Evolutionary conservation across 2,888 invertebrate genomes (phyloP).

Genomic region (Sialis lutaria): DNA sequence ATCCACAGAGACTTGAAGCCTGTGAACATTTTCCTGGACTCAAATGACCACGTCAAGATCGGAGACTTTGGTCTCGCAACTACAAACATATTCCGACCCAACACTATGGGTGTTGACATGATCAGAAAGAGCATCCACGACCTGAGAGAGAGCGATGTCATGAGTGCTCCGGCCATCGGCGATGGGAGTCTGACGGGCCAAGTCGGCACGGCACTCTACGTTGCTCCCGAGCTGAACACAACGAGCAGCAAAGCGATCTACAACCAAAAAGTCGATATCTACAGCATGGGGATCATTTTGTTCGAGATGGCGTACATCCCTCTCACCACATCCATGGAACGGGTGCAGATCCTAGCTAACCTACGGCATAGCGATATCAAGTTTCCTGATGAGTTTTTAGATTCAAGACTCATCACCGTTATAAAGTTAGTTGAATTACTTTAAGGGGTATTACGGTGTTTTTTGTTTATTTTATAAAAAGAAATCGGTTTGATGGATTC

Average conservation of each 20-base stretch:
- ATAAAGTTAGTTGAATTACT: constrained; percentile 5
- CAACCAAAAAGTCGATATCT: constrained; percentile 68
- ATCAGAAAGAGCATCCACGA: constrained; percentile 15
- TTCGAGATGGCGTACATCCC: constrained; percentile 91
- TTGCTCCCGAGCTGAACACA: constrained; percentile 78
- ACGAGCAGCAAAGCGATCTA: constrained; percentile 53
- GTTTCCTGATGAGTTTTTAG: constrained; percentile 48
- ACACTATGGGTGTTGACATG: constrained; percentile 13
- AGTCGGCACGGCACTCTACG: constrained; percentile 89
- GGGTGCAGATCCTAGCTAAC: constrained; percentile 57
- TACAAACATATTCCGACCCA: constrained; percentile 35
- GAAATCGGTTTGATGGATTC: too few relatives aligned
- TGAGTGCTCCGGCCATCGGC: constrained; percentile 9
- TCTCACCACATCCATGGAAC: constrained; percentile 75
- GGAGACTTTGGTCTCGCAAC: constrained; percentile 97
- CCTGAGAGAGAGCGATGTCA: constrained; percentile 4
- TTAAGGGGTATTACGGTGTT: constrained; percentile 32
- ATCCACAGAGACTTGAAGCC: constrained; percentile 75
- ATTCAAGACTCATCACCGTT: too few relatives aligned
- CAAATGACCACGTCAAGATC: constrained; percentile 89
- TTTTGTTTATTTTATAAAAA: too few relatives aligned
- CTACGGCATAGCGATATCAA: constrained; percentile 49
- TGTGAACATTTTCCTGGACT: constrained; percentile 89
- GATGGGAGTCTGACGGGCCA: constrained; percentile 49
- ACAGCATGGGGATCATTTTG: constrained; percentile 67